These are phyloP conservation scores for Uropetala carovei DNA, from an alignment of 2,888 invertebrate species.

Conservation along the genomic window DNA sequence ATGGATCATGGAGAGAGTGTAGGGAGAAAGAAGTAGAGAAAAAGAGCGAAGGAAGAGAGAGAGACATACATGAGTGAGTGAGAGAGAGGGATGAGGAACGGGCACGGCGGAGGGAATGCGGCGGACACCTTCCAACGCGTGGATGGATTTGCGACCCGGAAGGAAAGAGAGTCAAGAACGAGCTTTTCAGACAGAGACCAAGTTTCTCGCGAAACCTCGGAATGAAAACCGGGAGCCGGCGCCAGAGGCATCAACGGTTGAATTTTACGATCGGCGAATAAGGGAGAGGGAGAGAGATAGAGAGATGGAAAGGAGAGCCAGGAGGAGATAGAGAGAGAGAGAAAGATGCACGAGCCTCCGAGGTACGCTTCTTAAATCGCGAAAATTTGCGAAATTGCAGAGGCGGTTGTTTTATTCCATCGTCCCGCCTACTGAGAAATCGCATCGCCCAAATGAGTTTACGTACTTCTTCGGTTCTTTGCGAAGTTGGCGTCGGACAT, in stretches of 20 bases:
- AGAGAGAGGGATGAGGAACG: background rate
- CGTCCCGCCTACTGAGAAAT: background rate
- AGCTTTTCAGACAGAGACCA: background rate
- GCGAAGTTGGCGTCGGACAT: background rate
- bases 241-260: background rate
- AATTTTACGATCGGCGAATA: conserved; percentile 1
- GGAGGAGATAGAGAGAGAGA: background rate
- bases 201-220: background rate
- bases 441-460: background rate
- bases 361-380: background rate
- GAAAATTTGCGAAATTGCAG: background rate
- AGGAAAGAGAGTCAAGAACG: background rate
- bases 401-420: background rate
- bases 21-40: too few relatives aligned
- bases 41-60: too few relatives aligned
- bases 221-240: conserved; percentile 32
- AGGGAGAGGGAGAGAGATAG: background rate
- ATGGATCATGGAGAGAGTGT: too few relatives aligned
- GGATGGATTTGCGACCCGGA: conserved; percentile 28
- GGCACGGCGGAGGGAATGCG: background rate
- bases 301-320: background rate
- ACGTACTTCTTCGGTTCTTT: background rate
- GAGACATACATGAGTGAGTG: too few relatives aligned
- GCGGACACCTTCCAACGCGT: background rate
- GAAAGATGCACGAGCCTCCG: background rate